Conservation (phyloP, 1,140 invertebrate species). For the Dreissena polymorpha region DNA sequence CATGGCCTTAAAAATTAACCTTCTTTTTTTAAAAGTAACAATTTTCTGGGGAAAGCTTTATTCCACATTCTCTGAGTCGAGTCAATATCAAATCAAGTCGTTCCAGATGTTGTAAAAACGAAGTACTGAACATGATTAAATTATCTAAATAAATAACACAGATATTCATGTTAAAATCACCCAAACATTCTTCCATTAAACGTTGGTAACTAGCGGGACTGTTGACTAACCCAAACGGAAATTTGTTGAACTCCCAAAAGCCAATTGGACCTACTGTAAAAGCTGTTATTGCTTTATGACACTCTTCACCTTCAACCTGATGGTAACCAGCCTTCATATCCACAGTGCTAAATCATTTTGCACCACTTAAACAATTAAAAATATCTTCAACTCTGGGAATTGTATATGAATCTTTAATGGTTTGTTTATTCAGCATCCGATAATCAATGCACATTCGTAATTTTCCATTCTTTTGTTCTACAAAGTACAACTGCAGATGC, state of each 20-base stretch:
- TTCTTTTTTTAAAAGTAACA: conserved; percentile 9
- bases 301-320: background rate
- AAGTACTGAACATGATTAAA: background rate
- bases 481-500: no score
- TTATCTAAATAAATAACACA: background rate
- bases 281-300: background rate
- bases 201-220: background rate
- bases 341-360: no score
- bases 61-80: background rate
- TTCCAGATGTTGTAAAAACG: background rate
- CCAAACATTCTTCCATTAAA: background rate
- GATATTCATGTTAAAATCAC: no score
- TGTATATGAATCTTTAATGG: no score
- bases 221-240: background rate
- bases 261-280: background rate
- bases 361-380: no score
- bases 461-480: no score
- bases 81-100: background rate
- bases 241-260: background rate
- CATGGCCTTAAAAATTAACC: conserved; percentile 54
- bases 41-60: background rate
- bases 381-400: no score
- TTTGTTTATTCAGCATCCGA: no score
- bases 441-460: no score
- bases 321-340: no score